These are phyloP conservation scores for Epirrhoe tristata DNA, from an alignment of 2,888 invertebrate genomes.

Conservation along the genomic window DNA sequence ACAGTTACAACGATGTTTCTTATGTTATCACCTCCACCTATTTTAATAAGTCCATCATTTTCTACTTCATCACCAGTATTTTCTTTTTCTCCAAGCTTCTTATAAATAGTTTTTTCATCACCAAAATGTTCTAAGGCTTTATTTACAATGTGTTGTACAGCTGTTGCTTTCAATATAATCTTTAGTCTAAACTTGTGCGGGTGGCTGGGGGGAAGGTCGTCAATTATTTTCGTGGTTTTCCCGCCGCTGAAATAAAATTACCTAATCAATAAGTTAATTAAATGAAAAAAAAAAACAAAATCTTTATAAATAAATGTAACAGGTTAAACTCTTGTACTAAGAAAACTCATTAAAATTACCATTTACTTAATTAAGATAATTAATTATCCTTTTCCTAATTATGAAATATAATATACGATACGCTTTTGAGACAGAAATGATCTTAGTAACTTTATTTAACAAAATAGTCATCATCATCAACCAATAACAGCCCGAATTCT, in stretches of 20 bases:
- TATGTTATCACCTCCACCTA: conserved; percentile 5
- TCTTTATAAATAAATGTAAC: too few species aligned
- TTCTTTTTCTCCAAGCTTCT: conserved; percentile 43
- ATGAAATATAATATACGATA: too few species aligned
- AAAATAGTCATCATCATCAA: too few species aligned
- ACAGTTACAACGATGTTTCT: conserved; percentile 12
- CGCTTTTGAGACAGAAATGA: too few species aligned
- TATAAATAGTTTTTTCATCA: conserved; percentile 49
- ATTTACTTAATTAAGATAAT: too few species aligned
- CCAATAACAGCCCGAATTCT: too few species aligned
- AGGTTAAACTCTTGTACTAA: too few species aligned
- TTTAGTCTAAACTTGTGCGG: conserved; percentile 80
- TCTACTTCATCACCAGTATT: not conserved
- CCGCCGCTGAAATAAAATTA: conserved; percentile 69
- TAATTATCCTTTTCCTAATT: too few species aligned
- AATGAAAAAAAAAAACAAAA: too few species aligned
- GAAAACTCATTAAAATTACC: too few species aligned
- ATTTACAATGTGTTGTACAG: conserved; percentile 53
- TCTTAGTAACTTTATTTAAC: too few species aligned
- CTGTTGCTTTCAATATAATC: conserved; percentile 61
- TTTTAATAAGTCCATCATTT: not conserved
- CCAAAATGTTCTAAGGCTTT: conserved; percentile 60
- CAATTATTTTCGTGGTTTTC: conserved; percentile 69
- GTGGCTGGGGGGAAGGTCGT: conserved; percentile 75
- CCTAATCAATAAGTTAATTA: not conserved